Conservation (phyloP, 2,797 vertebrate species). For the Todus mexicanus region DNA sequence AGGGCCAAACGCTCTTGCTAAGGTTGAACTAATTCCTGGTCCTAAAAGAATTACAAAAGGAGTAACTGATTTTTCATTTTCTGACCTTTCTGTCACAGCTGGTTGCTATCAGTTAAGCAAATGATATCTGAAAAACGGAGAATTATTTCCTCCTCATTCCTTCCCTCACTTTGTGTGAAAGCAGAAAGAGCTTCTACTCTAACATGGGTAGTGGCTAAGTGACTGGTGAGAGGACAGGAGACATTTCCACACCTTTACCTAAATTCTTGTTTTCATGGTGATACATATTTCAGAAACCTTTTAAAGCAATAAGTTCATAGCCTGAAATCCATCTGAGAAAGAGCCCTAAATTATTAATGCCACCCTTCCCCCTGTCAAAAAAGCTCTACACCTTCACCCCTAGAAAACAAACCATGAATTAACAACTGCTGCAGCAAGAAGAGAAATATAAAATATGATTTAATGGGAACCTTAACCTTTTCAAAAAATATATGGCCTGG, state of each 20-base stretch:
- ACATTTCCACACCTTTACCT: neutral
- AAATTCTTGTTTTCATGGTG: neutral
- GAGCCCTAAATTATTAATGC: neutral
- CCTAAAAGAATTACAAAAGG: neutral
- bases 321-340: neutral
- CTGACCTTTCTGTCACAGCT: neutral
- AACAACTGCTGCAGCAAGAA: neutral
- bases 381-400: rapidly evolving
- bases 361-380: neutral
- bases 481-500: neutral
- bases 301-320: neutral
- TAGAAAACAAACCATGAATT: neutral
- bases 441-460: neutral
- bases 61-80: neutral
- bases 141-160: neutral
- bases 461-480: neutral
- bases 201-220: neutral
- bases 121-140: neutral
- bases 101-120: neutral
- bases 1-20: conserved; percentile 15
- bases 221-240: neutral
- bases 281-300: neutral
- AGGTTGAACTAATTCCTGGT: neutral
- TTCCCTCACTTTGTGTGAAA: neutral
- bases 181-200: neutral